Conservation (phyloP, 2,113 vertebrate genomes). For the Sceloporus undulatus region DNA sequence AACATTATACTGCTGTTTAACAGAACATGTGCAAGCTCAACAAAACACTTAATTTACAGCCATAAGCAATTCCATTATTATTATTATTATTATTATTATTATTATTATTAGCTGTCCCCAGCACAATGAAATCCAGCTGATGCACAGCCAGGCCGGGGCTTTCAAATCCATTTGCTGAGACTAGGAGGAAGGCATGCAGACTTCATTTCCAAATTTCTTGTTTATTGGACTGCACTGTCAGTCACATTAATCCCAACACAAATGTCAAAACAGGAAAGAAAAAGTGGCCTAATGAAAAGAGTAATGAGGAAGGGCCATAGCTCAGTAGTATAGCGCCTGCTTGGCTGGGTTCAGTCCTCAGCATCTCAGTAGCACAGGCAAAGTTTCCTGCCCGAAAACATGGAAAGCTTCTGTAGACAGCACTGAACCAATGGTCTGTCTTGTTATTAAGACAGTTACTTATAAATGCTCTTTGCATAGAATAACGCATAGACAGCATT, state of each 20-base stretch:
- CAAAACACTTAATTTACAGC: conserved; percentile 62
- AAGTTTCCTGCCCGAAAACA: background rate
- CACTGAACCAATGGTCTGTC: background rate
- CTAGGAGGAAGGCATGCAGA: conserved; percentile 2
- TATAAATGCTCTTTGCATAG: background rate
- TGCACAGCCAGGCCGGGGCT: conserved; percentile 55
- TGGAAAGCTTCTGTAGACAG: background rate
- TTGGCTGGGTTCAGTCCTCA: background rate
- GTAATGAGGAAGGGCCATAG: conserved; percentile 10
- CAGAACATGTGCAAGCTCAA: background rate
- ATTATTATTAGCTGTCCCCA: conserved; percentile 63
- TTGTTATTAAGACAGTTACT: background rate
- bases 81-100: conserved; percentile 66
- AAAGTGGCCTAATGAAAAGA: conserved; percentile 48
- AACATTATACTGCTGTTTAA: conserved; percentile 30
- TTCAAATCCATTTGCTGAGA: conserved; percentile 65
- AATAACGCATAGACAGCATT: conserved; percentile 15
- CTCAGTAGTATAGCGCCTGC: background rate
- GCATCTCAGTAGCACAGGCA: background rate
- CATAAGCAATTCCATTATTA: conserved; percentile 23
- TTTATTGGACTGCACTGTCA: conserved; percentile 64
- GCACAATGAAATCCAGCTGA: conserved; percentile 72
- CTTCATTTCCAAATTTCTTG: conserved; percentile 64
- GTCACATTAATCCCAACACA: conserved; percentile 68
- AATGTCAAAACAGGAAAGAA: conserved; percentile 68